These are phyloP conservation scores for Myoxocephalus aenaeus DNA, from an alignment of 2,797 vertebrate genomes.

Conservation along the genomic window DNA sequence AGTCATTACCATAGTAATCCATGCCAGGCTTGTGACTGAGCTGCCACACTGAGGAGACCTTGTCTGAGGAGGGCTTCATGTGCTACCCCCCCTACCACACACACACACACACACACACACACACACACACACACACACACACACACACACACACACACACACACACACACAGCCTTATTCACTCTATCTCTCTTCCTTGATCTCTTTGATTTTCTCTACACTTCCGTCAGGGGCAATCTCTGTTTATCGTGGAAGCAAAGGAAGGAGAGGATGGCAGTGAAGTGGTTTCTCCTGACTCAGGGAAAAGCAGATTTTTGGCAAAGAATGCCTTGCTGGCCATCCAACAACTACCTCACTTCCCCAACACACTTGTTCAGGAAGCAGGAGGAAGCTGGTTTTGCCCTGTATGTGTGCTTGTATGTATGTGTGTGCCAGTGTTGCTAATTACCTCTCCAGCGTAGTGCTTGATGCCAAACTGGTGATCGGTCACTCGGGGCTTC, in stretches of 20 bases:
- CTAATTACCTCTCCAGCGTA: slow-evolving; percentile 93
- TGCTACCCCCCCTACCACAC: slow-evolving; percentile 49
- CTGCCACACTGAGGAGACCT: slow-evolving; percentile 75
- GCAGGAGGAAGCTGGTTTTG: not conserved
- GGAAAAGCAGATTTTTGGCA: slow-evolving; percentile 51
- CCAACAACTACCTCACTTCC: slow-evolving; percentile 44
- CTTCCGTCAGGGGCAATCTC: slow-evolving; percentile 32
- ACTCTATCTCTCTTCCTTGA: slow-evolving; percentile 18
- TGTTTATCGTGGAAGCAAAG: slow-evolving; percentile 29
- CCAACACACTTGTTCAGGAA: slow-evolving; percentile 25
- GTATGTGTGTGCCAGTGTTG: slow-evolving; percentile 27
- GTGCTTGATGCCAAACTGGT: slow-evolving; percentile 95
- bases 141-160: not conserved
- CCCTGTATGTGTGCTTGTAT: slow-evolving; percentile 18
- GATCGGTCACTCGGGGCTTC: slow-evolving; percentile 92
- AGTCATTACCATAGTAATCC: slow-evolving; percentile 75
- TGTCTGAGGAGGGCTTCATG: slow-evolving; percentile 66
- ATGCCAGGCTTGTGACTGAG: slow-evolving; percentile 75
- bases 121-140: not conserved
- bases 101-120: not conserved
- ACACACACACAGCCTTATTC: slow-evolving; percentile 7
- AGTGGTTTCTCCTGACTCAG: slow-evolving; percentile 48
- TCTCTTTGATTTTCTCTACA: slow-evolving; percentile 22
- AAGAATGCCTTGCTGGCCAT: slow-evolving; percentile 19
- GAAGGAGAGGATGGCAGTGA: slow-evolving; percentile 22